These are phyloP conservation scores for Belonocnema kinseyi DNA, from an alignment of 1,140 invertebrate species.

Conservation along the genomic window DNA sequence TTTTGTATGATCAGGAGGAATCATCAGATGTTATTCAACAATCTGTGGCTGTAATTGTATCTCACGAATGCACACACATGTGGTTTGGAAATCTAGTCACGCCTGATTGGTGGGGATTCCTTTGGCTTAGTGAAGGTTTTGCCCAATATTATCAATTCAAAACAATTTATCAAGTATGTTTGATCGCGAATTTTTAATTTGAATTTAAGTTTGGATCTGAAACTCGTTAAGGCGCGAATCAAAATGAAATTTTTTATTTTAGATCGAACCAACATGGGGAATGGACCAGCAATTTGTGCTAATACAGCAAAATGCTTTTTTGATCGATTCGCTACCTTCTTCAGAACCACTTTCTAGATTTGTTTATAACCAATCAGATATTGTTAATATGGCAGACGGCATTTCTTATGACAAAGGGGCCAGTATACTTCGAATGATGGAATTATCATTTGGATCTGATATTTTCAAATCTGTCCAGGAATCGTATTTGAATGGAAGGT, in stretches of 20 bases:
- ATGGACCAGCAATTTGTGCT: constrained; percentile 76
- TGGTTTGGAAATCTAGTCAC: constrained; percentile 83
- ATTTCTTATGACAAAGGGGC: constrained; percentile 84
- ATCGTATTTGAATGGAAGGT: constrained; percentile 76
- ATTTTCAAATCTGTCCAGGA: constrained; percentile 80
- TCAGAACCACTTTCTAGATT: background rate
- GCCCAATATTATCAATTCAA: constrained; percentile 77
- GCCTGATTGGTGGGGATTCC: constrained; percentile 80
- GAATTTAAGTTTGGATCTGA: background rate
- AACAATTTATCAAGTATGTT: constrained; percentile 61
- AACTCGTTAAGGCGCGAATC: background rate
- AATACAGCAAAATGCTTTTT: constrained; percentile 55
- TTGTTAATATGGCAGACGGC: constrained; percentile 80
- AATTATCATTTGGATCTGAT: constrained; percentile 80
- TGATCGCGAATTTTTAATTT: background rate
- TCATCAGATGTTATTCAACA: constrained; percentile 73
- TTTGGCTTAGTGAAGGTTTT: constrained; percentile 86
- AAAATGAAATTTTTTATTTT: background rate
- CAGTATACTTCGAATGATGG: constrained; percentile 85
- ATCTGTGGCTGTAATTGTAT: constrained; percentile 76
- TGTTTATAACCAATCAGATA: constrained; percentile 71
- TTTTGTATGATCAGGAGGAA: constrained; percentile 78
- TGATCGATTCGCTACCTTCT: constrained; percentile 31
- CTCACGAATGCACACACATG: constrained; percentile 84
- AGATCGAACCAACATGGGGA: constrained; percentile 74